These are phyloP conservation scores for Macheiramphus alcinus DNA, from an alignment of 2,113 vertebrate genomes.

Conservation along the genomic window DNA sequence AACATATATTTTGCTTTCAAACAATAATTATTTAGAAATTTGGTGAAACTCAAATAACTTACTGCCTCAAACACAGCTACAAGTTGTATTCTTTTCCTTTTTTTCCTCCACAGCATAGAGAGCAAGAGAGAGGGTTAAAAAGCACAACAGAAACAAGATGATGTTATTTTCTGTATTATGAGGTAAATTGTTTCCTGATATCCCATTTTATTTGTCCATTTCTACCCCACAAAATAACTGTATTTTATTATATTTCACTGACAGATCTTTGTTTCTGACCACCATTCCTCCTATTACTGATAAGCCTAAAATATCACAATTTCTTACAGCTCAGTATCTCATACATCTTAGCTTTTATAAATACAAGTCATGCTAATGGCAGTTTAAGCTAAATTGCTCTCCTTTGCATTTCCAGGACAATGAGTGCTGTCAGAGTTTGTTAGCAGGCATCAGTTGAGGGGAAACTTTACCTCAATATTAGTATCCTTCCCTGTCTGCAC, in stretches of 20 bases:
- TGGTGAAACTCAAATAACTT: background rate
- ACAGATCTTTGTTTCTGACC: background rate
- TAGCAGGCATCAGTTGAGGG: background rate
- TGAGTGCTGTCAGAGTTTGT: background rate
- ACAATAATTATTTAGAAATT: background rate
- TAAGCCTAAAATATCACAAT: background rate
- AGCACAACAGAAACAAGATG: background rate
- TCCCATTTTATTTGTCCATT: background rate
- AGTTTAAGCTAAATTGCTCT: background rate
- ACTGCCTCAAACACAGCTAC: background rate
- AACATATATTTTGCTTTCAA: background rate
- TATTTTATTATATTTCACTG: background rate
- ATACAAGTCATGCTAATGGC: background rate
- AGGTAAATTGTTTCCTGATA: background rate
- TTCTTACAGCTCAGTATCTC: background rate
- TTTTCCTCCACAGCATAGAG: background rate
- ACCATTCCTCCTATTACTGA: background rate
- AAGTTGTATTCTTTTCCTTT: background rate
- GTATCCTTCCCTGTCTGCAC: background rate
- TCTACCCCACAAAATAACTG: background rate
- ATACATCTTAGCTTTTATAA: background rate
- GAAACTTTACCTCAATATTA: background rate
- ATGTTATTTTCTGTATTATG: background rate
- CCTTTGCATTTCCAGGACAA: background rate
- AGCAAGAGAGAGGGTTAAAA: background rate